These are phyloP conservation scores for Protonemura montana DNA, from an alignment of 2,888 invertebrate genomes.

Conservation along the genomic window DNA sequence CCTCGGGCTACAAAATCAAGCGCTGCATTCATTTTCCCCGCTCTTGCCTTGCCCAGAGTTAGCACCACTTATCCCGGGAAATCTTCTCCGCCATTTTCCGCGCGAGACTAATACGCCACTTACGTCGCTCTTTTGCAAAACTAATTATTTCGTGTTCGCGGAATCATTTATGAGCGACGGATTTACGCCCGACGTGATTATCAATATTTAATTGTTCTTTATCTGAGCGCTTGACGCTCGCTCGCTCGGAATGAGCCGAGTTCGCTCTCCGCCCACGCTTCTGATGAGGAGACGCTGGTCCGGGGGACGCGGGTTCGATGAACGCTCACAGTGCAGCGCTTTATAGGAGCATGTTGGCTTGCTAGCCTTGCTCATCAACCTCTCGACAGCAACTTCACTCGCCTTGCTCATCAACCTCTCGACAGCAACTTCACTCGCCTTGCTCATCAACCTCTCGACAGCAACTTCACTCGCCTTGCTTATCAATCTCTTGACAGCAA, in stretches of 20 bases:
- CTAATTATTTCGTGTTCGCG: not conserved
- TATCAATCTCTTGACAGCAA: no score
- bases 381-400: no score
- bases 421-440: not conserved
- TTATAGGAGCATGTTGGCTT: no score
- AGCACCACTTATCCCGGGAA: not conserved
- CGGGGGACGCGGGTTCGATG: no score
- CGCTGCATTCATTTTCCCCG: no score
- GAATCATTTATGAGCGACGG: not conserved
- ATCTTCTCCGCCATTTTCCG: not conserved
- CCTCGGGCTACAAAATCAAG: not conserved
- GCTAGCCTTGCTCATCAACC: no score
- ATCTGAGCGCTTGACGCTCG: not conserved
- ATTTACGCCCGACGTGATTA: not conserved
- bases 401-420: no score
- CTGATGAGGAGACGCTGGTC: no score
- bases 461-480: no score
- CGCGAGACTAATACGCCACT: not conserved
- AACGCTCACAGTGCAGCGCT: no score
- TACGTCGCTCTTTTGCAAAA: not conserved
- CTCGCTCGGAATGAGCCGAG: not conserved
- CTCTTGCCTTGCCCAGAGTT: no score
- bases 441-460: no score
- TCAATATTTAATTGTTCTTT: conserved; percentile 12
- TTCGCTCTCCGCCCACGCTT: not conserved